Evolutionary conservation across 2,888 invertebrate genomes (phyloP), one percentile per base, ranked within the genome.

Genomic region (Mactromeris polynyma): DNA sequence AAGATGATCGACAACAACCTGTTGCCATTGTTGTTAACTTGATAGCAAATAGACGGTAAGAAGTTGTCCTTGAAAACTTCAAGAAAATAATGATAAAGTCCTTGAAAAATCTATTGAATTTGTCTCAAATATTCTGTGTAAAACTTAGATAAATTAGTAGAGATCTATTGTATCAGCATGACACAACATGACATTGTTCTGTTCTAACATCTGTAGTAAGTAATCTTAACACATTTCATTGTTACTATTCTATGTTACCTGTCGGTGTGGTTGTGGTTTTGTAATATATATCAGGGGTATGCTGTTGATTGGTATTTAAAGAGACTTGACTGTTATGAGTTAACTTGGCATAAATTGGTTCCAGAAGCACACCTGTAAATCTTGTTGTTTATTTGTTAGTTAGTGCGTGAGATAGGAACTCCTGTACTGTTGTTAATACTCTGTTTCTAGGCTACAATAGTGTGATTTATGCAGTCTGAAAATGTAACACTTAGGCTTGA

Each of bases 251-350:
- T 58, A 9, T 58, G n/a, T 58, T 33, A 36, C 36, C 73, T 73
- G 33, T 19, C 73, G 17, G 73, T 73, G 36, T 73, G 73, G 36
- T 19, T 2, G 73, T 73, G 33, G 33, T 73, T 73, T 73, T 73
- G 73, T 73, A 33, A 31, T 33, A 73, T 33, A 73, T 33, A 33
- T 33, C 36, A 33, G 73, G 73, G 26, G n/a, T 26, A 73, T 36
- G 33, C 33, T 17, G 14, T 33, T 73, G 73, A 73, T 73, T 33
- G 33, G 19, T 73, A 36, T 33, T 73, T 73, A 73, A 73, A 36
- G 73, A 73, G 73, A 73, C 73, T 14, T 73, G 73, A 36, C 73
- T 73, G 73, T 73, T 73, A 73, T 73, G 73, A 36, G 73, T 73
- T 73, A 73, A 73, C 73, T 36, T 73, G 73, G 73, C 36, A 36